These are phyloP conservation scores for Callitettix versicolor DNA, from an alignment of 1,140 invertebrate genomes.

Conservation along the genomic window DNA sequence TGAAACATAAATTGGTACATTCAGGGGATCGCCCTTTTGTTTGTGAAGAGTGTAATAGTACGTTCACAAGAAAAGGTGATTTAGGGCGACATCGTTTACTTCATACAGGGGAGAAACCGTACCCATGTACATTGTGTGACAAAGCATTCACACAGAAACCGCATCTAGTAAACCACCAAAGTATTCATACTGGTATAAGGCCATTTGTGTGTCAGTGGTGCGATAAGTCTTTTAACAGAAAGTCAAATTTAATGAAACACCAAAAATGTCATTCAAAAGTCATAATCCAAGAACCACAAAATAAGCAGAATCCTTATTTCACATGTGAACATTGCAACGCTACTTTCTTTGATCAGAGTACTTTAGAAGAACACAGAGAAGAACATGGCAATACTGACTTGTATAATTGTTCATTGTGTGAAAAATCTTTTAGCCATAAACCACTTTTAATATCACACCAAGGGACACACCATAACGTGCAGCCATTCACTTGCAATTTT, in stretches of 20 bases:
- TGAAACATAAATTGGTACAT: conserved; percentile 23
- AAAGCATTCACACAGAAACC: conserved; percentile 38
- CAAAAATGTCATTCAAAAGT: not conserved
- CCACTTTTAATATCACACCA: no score
- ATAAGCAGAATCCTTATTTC: no score
- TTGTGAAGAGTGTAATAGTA: conserved; percentile 40
- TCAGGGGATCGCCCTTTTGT: conserved; percentile 38
- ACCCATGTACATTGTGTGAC: conserved; percentile 49
- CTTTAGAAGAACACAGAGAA: no score
- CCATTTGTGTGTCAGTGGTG: conserved; percentile 45
- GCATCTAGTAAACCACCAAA: conserved; percentile 25
- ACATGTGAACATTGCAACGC: no score
- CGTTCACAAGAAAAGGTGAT: conserved; percentile 39
- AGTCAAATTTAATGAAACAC: conserved; percentile 24
- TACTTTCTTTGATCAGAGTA: no score
- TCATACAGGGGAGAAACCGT: conserved; percentile 48
- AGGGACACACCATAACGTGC: no score
- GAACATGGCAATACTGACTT: no score
- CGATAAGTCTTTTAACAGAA: conserved; percentile 28
- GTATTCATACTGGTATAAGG: conserved; percentile 50
- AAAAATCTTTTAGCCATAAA: no score
- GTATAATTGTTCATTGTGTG: no score
- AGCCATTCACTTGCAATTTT: no score
- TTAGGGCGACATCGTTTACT: conserved; percentile 36
- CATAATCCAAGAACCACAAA: no score